These are phyloP conservation scores for Ommatoiulus sabulosus DNA, from an alignment of 2,888 invertebrate species.

Conservation along the genomic window DNA sequence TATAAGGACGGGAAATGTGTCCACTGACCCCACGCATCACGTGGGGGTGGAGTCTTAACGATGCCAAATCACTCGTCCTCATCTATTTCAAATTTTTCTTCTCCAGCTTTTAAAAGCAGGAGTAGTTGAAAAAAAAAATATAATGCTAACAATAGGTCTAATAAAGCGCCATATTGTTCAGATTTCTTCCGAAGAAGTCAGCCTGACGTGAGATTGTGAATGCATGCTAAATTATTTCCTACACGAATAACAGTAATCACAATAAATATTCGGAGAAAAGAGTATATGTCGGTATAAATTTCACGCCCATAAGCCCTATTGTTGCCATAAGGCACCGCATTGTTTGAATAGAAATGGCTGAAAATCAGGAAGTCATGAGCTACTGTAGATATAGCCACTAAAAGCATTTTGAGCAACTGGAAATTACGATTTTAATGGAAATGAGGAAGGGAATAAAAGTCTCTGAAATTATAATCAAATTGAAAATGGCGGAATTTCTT, in stretches of 20 bases:
- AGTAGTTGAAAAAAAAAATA: background rate
- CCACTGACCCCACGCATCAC: background rate
- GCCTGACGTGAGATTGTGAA: background rate
- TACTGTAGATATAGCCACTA: background rate
- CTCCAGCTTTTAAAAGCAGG: background rate
- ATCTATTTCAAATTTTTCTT: background rate
- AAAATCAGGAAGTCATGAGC: background rate
- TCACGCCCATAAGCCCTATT: conserved; percentile 12
- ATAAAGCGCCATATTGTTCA: background rate
- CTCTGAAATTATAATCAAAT: no score
- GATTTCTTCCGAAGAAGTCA: background rate
- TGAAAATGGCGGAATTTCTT: background rate
- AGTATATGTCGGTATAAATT: background rate
- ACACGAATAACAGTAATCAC: conserved; percentile 10
- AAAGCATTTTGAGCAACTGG: background rate
- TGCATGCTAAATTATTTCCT: conserved; percentile 11
- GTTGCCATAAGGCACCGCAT: background rate
- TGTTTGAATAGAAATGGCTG: background rate
- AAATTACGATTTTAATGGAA: background rate
- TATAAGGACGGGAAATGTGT: background rate
- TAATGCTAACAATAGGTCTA: background rate
- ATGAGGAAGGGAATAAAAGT: background rate
- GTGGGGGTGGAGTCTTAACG: background rate
- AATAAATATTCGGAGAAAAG: background rate
- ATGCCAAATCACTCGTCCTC: background rate